Conservation (phyloP, 2,797 vertebrate species). For the Clangula hyemalis region DNA sequence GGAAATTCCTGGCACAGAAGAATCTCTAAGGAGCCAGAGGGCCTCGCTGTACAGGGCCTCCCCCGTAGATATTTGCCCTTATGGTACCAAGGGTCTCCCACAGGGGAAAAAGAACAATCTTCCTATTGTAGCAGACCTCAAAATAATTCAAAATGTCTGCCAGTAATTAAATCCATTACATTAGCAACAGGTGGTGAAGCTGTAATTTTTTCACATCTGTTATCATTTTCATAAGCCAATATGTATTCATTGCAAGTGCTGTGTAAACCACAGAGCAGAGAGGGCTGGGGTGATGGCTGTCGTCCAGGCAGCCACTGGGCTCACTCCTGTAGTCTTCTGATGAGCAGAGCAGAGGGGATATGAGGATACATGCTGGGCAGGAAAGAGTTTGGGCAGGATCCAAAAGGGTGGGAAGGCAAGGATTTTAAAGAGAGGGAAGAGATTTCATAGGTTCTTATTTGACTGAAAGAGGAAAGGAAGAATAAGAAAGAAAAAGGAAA, state of each 20-base stretch:
- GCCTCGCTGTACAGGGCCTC: background rate
- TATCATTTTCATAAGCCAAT: conserved; percentile 30
- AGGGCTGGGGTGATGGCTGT: background rate
- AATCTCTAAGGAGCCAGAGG: background rate
- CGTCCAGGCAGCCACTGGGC: background rate
- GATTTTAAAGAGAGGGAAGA: background rate
- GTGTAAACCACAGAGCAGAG: background rate
- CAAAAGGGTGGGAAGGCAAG: background rate
- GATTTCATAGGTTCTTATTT: background rate
- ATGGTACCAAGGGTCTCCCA: conserved; percentile 4
- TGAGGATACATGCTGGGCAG: background rate
- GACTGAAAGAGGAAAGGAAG: background rate
- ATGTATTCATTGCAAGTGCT: background rate
- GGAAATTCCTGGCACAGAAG: background rate
- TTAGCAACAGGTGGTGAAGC: conserved; percentile 49
- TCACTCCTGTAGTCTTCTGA: background rate
- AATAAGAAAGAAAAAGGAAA: background rate
- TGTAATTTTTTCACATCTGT: conserved; percentile 57
- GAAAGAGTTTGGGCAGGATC: background rate
- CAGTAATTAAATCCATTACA: conserved; percentile 57
- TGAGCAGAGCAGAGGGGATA: background rate
- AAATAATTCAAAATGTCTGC: conserved; percentile 40
- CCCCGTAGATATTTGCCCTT: background rate
- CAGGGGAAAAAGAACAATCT: background rate
- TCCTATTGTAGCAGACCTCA: conserved; percentile 30